phyloP scores from a whole-genome alignment of 2,113 vertebrate genomes.

The Otus sunia region DNA sequence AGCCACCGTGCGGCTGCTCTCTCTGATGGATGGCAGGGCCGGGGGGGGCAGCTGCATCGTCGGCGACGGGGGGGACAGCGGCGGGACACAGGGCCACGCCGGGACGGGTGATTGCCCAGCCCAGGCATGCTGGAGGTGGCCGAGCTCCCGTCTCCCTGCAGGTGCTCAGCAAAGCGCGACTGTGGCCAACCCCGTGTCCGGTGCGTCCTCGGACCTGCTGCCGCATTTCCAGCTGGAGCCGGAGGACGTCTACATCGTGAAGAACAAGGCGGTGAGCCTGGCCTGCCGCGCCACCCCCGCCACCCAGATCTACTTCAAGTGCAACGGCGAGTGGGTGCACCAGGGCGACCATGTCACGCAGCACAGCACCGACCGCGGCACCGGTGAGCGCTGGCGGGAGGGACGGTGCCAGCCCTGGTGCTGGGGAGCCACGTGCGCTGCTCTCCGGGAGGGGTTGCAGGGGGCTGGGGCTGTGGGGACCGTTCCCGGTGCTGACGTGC shows the following conservation, averaged over 20 bases:
- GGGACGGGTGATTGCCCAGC: fast-evolving
- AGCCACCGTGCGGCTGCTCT: constrained; percentile 1
- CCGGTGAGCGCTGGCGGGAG: constrained; percentile 73
- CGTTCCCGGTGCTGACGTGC: fast-evolving
- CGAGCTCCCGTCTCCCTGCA: constrained; percentile 18
- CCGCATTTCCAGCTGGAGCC: constrained; percentile 96
- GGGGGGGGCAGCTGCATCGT: not conserved
- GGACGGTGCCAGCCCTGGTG: fast-evolving
- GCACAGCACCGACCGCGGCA: constrained; percentile 83
- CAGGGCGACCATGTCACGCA: constrained; percentile 92
- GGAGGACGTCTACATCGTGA: constrained; percentile 92
- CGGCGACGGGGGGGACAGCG: fast-evolving
- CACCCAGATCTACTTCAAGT: constrained; percentile 99
- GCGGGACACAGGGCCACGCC: fast-evolving
- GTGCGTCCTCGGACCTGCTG: constrained; percentile 84
- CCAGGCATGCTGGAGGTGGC: not conserved
- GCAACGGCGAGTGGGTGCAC: constrained; percentile 98
- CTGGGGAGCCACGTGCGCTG: not conserved
- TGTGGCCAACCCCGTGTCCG: constrained; percentile 81
- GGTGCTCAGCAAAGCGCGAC: constrained; percentile 90
- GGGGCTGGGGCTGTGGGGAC: fast-evolving
- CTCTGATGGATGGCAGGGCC: not conserved
- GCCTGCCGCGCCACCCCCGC: constrained; percentile 92
- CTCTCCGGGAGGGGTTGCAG: fast-evolving
- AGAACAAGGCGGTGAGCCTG: constrained; percentile 96